phyloP scores from a whole-genome alignment of 2,113 vertebrate species.

The Calypte anna region DNA sequence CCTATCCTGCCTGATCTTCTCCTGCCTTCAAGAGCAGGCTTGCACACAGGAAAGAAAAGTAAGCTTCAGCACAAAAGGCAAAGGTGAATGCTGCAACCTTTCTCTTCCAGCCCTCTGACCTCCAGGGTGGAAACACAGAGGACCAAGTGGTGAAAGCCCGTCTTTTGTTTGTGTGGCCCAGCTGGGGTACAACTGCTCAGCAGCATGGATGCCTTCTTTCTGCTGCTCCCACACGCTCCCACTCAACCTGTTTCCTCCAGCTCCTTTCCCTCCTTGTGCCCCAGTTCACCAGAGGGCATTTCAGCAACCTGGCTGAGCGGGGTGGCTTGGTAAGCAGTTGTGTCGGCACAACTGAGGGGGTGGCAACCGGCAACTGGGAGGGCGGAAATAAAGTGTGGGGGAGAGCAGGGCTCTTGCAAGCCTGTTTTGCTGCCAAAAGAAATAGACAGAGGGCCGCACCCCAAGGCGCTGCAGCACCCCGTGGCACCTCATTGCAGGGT shows the following conservation, averaged over 20 bases:
- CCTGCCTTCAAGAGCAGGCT: neutral
- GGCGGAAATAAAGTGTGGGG: neutral
- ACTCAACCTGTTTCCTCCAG: neutral
- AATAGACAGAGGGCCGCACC: neutral
- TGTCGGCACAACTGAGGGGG: neutral
- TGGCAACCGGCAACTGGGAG: neutral
- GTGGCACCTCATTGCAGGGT: neutral
- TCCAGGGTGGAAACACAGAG: neutral
- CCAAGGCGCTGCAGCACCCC: neutral
- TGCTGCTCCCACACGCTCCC: neutral
- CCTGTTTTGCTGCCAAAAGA: neutral
- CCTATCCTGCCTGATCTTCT: neutral
- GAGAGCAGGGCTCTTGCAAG: neutral
- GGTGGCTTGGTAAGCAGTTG: neutral
- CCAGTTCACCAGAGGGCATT: neutral
- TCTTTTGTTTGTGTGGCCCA: neutral
- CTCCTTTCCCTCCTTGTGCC: neutral
- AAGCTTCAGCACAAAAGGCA: neutral
- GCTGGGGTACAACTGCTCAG: neutral
- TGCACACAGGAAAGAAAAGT: neutral
- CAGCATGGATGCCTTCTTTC: neutral
- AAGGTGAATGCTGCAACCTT: neutral
- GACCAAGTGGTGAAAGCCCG: neutral
- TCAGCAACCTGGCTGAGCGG: neutral
- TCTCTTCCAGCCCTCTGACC: neutral